These are phyloP conservation scores for Elgaria multicarinata DNA, from an alignment of 2,113 vertebrate species.

Conservation along the genomic window DNA sequence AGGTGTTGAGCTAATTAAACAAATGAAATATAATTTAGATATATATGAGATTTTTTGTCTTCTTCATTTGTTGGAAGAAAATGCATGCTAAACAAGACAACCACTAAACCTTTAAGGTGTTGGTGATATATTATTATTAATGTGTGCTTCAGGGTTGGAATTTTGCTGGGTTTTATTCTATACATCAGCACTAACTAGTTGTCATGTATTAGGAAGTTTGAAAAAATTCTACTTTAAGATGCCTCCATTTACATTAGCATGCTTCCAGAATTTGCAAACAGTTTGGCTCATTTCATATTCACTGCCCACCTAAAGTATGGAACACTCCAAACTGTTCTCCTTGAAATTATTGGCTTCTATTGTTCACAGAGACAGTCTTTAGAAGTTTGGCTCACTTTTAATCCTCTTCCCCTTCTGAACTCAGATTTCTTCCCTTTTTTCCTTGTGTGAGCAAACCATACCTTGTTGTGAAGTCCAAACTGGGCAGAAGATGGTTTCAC, in stretches of 20 bases:
- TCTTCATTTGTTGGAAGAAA: constrained; percentile 21
- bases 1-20: constrained; percentile 19
- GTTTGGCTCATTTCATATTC: not conserved
- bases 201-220: not conserved
- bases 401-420: not conserved
- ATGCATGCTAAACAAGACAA: constrained; percentile 34
- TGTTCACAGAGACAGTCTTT: not conserved
- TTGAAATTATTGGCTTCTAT: not conserved
- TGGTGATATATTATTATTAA: constrained; percentile 38
- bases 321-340: not conserved
- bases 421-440: not conserved
- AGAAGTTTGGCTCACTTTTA: not conserved
- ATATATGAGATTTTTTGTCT: constrained; percentile 37
- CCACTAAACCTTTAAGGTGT: not conserved
- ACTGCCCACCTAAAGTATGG: not conserved
- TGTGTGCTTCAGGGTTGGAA: constrained; percentile 8
- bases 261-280: not conserved
- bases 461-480: not conserved
- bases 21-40: constrained; percentile 23
- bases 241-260: not conserved
- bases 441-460: not conserved
- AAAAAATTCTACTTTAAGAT: not conserved
- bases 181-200: not conserved
- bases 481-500: not conserved
- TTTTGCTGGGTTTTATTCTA: not conserved